Base-by-base conservation (phyloP, 2,113 vertebrate species). In the Notiomystis cincta region DNA sequence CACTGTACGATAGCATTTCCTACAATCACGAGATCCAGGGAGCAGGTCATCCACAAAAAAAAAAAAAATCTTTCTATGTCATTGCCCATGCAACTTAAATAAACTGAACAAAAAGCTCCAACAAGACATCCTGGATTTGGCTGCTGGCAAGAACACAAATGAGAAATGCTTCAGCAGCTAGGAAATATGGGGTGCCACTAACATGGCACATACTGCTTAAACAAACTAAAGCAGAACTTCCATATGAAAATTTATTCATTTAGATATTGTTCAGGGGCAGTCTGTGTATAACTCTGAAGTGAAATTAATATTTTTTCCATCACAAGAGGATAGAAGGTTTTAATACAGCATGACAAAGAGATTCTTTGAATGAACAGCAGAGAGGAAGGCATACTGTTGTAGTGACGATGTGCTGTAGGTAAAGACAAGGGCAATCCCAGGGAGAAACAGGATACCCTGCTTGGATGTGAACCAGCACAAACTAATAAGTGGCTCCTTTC, bases 101-200 rank as follows among this genome's bases (percentile, higher is more conserved):
- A 57, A 87, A 82, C 45, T 42, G 79, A 96, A 75, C 65, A 61
- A 27, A 38, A 71, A 96, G 65, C 62, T 84, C 54, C 76, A 90
- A 45, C 0, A 61, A 82, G 82, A 85, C 75, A 87, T 92, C 65
- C 86, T 90, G 89, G 47, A 93, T 82, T 84, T 95, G 73, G 79
- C 92, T 93, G 57, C 93, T 88, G 92, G 90, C 90, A 92, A 93
- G 92, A 90, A 50, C 75, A 85, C 53, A 90, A 91, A 92, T 58
- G 80, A 94, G 77, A 95, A 94, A 87, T 87, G 82, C 67, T 89
- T 77, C 75, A 69, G 88, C 57, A 87, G 75, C 70, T 17, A 15
- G 87, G 80, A 82, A 93, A 93, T 58, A 90, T 0, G 40, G 77
- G 56, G 50, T 82, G 82, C 64, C 1, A 7, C 69, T 94, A 90